phyloP scores from a whole-genome alignment of 2,888 invertebrate genomes.

The Xylota segnis region DNA sequence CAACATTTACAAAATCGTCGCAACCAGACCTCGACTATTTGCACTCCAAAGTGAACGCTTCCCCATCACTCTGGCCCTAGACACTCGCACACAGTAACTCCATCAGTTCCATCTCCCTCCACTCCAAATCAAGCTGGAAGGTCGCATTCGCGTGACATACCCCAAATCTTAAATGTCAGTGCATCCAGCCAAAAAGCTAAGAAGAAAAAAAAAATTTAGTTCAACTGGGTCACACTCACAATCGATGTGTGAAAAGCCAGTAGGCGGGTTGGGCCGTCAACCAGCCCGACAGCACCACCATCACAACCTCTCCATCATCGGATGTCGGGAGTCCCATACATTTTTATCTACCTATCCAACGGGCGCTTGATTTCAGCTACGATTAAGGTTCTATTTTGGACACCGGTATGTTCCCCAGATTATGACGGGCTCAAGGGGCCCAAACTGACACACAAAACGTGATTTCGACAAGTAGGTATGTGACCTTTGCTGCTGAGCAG shows the following conservation, averaged over 20 bases:
- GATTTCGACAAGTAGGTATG: constrained; percentile 75
- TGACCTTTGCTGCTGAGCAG: constrained; percentile 66
- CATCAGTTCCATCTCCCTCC: background rate
- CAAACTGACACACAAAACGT: constrained; percentile 70
- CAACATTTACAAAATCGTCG: constrained; percentile 13
- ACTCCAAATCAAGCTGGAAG: constrained; percentile 23
- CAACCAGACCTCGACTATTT: constrained; percentile 17
- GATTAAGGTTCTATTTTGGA: constrained; percentile 70
- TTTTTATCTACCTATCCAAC: constrained; percentile 69
- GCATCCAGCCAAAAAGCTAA: constrained; percentile 26
- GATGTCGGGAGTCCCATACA: constrained; percentile 66
- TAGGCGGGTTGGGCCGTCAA: constrained; percentile 67
- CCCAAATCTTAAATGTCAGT: constrained; percentile 45
- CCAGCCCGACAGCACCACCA: constrained; percentile 58
- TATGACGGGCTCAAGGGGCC: constrained; percentile 61
- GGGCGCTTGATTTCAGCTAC: constrained; percentile 62
- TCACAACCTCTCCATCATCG: constrained; percentile 58
- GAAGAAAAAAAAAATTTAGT: constrained; percentile 39
- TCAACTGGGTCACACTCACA: constrained; percentile 65
- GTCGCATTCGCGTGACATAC: constrained; percentile 42
- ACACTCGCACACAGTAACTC: constrained; percentile 21
- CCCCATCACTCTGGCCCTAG: constrained; percentile 1
- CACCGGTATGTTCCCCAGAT: constrained; percentile 45
- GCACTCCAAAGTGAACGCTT: constrained; percentile 22
- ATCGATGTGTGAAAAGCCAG: constrained; percentile 21